A percentile compares a stretch with the other conserved stretches of the same genome.
Evolutionary conservation across 2,113 vertebrate genomes (phyloP).

Genomic region (Sylvia atricapilla): DNA sequence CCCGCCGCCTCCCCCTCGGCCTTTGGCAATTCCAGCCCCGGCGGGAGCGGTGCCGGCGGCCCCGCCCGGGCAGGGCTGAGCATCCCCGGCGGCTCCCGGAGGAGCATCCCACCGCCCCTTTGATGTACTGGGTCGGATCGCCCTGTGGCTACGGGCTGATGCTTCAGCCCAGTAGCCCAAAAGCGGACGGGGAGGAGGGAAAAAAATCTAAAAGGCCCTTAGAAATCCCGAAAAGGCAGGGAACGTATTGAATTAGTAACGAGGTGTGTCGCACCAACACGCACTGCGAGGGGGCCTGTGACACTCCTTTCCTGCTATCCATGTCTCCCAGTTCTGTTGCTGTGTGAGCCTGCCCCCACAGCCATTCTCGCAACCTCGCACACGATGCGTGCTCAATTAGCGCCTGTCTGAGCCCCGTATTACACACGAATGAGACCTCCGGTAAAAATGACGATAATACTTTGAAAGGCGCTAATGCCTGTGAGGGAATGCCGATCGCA

Average conservation of each 20-base stretch:
- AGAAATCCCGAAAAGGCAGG: not conserved
- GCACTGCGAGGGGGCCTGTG: not conserved
- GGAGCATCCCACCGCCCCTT: not conserved
- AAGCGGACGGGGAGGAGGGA: accelerated
- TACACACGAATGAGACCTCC: not conserved
- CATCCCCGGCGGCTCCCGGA: not conserved
- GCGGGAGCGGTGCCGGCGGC: not conserved
- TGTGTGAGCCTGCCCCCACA: not conserved
- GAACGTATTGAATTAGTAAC: not conserved
- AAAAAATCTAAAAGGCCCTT: not conserved
- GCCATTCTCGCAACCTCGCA: not conserved
- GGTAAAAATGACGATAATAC: not conserved
- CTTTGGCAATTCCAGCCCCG: not conserved
- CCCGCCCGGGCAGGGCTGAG: not conserved
- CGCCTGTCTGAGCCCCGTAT: not conserved
- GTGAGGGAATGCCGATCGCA: not conserved
- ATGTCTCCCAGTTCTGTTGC: not conserved
- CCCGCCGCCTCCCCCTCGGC: not conserved
- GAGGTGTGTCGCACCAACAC: not conserved
- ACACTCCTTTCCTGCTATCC: not conserved
- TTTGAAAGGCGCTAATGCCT: not conserved
- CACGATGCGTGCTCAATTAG: not conserved
- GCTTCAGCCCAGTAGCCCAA: not conserved
- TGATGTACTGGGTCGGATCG: not conserved
- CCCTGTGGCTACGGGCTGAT: not conserved